Conservation (phyloP, 2,888 invertebrate species). For the Vannuccia rotundouncinata region DNA sequence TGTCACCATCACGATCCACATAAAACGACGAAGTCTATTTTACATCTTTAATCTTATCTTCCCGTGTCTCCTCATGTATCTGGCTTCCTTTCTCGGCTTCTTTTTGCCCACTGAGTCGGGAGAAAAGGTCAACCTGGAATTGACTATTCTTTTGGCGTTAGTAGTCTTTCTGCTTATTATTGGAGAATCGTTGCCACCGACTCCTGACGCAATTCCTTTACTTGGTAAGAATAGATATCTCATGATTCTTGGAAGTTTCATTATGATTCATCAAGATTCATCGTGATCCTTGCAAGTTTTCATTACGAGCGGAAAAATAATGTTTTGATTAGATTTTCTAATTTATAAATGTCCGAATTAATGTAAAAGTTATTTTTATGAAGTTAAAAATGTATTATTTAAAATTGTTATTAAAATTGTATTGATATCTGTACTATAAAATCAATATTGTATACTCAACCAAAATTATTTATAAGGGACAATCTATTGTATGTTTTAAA, state of each 20-base stretch:
- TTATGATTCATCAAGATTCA: too few species aligned
- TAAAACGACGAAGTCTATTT: constrained; percentile 45
- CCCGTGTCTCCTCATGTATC: constrained; percentile 45
- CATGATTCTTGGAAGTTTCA: too few species aligned
- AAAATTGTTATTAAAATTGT: too few species aligned
- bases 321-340: too few species aligned
- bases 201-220: constrained; percentile 45
- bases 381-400: too few species aligned
- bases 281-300: background rate
- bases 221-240: constrained; percentile 41
- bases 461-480: too few species aligned
- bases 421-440: too few species aligned
- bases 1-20: constrained; percentile 45
- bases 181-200: constrained; percentile 45
- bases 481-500: too few species aligned
- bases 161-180: constrained; percentile 45
- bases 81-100: constrained; percentile 45
- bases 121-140: constrained; percentile 45
- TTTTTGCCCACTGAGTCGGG: constrained; percentile 45
- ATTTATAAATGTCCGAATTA: too few species aligned
- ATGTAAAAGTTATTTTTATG: too few species aligned
- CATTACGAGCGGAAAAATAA: too few species aligned
- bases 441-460: too few species aligned
- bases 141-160: constrained; percentile 44
- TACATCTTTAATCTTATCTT: constrained; percentile 46